Percentiles rank a stretch among this genome's conserved stretches.
Evolutionary conservation across 2,888 invertebrate species (phyloP).

Genomic region (Choristoneura rosaceana): DNA sequence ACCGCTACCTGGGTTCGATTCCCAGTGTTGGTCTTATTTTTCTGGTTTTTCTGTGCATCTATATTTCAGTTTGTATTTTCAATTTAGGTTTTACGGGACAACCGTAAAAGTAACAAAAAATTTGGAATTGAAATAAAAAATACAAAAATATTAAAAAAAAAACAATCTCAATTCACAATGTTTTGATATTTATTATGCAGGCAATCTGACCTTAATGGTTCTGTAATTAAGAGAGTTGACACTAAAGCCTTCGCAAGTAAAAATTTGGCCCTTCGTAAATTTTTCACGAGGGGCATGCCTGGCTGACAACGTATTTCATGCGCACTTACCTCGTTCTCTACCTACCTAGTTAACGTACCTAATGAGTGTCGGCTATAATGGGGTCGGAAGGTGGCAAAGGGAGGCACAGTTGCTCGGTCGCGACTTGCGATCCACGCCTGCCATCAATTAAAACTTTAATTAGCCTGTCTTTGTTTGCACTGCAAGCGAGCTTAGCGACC

Average conservation of each 20-base stretch:
- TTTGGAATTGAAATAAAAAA: too few species aligned
- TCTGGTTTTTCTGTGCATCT: too few species aligned
- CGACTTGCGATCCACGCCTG: constrained; percentile 60
- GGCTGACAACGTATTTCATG: constrained; percentile 3
- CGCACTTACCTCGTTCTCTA: constrained; percentile 15
- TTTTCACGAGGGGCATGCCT: background rate
- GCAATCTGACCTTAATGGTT: background rate
- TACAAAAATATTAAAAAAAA: too few species aligned
- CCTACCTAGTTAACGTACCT: constrained; percentile 13
- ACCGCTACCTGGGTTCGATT: too few species aligned
- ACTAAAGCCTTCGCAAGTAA: background rate
- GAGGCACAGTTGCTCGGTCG: constrained; percentile 65
- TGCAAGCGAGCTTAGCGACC: constrained; percentile 32
- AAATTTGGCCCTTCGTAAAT: background rate
- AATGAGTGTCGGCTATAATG: constrained; percentile 4
- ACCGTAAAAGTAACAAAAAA: too few species aligned
- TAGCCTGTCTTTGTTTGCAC: constrained; percentile 65
- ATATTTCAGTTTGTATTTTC: too few species aligned
- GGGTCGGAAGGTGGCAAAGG: constrained; percentile 53
- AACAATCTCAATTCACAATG: too few species aligned
- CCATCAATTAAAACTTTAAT: constrained; percentile 73
- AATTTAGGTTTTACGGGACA: too few species aligned
- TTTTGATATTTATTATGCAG: background rate
- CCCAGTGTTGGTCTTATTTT: too few species aligned
- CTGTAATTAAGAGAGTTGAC: background rate